Percentiles rank a stretch among this genome's conserved stretches.
phyloP scores from a whole-genome alignment of 2,797 vertebrate genomes.

The Pseudomugil tenellus region DNA sequence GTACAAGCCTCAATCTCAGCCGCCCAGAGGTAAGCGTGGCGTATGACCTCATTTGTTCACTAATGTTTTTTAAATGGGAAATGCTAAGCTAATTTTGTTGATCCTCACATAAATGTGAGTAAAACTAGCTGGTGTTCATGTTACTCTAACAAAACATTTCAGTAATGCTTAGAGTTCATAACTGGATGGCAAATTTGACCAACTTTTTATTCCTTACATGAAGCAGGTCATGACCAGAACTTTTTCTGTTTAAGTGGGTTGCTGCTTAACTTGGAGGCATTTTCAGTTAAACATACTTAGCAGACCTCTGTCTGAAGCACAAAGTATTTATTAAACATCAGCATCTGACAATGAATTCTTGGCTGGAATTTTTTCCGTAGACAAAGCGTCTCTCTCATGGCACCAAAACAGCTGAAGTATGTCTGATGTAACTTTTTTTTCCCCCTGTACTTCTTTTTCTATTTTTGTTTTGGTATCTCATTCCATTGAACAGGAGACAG shows the following conservation, averaged over 20 bases:
- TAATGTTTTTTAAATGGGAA: too few relatives aligned
- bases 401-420: not conserved
- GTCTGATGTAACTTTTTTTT: not conserved
- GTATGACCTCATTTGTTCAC: too few relatives aligned
- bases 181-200: not conserved
- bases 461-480: not conserved
- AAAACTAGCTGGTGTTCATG: too few relatives aligned
- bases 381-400: too few relatives aligned
- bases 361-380: not conserved
- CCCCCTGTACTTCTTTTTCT: too few relatives aligned
- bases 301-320: too few relatives aligned
- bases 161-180: not conserved
- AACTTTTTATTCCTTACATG: too few relatives aligned
- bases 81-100: not conserved
- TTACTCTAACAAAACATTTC: not conserved
- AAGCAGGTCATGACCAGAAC: too few relatives aligned
- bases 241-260: too few relatives aligned
- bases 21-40: not conserved
- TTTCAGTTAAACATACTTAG: too few relatives aligned
- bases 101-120: too few relatives aligned
- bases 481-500: not conserved
- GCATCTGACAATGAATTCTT: not conserved
- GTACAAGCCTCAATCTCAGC: not conserved
- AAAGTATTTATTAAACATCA: not conserved
- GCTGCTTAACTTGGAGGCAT: too few relatives aligned